A percentile compares a stretch with the other conserved stretches of the same genome.
Evolutionary conservation across 2,113 vertebrate species (phyloP).

Genomic region (Daboia siamensis): DNA sequence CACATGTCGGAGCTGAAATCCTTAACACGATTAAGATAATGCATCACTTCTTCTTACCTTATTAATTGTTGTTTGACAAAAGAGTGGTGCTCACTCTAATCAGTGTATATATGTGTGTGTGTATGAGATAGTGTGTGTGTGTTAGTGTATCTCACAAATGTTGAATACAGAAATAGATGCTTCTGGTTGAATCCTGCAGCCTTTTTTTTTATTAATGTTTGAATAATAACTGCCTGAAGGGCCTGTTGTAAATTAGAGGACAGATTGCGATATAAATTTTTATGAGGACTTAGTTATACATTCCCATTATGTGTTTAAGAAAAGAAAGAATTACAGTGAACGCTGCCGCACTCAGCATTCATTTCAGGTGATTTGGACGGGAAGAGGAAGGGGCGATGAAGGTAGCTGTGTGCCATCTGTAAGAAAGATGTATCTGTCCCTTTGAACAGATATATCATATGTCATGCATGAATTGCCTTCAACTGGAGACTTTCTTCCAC

Average conservation of each 20-base stretch:
- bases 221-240: slow-evolving; percentile 96
- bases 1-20: slow-evolving; percentile 68
- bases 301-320: slow-evolving; percentile 94
- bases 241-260: slow-evolving; percentile 92
- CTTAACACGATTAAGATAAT: slow-evolving; percentile 83
- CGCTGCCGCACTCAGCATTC: slow-evolving; percentile 69
- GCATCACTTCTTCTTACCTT: slow-evolving; percentile 80
- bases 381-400: slow-evolving; percentile 54
- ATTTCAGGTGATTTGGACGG: slow-evolving; percentile 75
- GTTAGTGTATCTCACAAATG: slow-evolving; percentile 23
- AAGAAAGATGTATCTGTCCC: slow-evolving; percentile 81
- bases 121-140: neutral
- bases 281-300: slow-evolving; percentile 91
- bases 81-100: slow-evolving; percentile 79
- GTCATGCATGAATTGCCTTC: slow-evolving; percentile 72
- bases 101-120: slow-evolving; percentile 27
- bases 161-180: slow-evolving; percentile 79
- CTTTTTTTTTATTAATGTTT: slow-evolving; percentile 99
- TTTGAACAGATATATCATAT: slow-evolving; percentile 76
- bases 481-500: slow-evolving; percentile 57
- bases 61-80: slow-evolving; percentile 89
- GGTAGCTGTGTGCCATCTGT: slow-evolving; percentile 53
- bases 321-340: slow-evolving; percentile 89
- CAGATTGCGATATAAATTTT: slow-evolving; percentile 95
- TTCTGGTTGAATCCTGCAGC: slow-evolving; percentile 86